Conservation (phyloP, 2,113 vertebrate species). For the Petrocephalus microphthalmus region DNA sequence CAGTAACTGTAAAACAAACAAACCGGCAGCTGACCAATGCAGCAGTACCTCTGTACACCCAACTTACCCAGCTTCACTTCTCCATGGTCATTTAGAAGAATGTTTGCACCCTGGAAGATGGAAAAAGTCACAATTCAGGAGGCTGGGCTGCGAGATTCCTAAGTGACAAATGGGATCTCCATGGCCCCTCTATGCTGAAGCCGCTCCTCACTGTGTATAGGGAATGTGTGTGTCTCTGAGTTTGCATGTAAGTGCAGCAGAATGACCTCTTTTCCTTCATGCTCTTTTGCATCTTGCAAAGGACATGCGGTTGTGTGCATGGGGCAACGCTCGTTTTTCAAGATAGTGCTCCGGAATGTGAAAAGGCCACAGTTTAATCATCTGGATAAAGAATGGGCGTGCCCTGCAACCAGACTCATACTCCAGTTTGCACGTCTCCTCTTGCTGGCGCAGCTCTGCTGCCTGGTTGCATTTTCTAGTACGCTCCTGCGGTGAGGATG, state of each 20-base stretch:
- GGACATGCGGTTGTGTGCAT: background rate
- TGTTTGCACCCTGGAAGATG: conserved; percentile 76
- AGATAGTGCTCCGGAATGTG: background rate
- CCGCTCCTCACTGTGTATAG: background rate
- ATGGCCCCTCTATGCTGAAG: no score
- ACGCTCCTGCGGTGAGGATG: background rate
- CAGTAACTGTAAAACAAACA: background rate
- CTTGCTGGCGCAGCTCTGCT: background rate
- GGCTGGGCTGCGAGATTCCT: background rate
- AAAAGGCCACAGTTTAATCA: background rate
- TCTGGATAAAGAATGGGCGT: background rate
- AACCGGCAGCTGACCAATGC: background rate
- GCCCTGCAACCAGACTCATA: background rate
- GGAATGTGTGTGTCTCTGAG: background rate
- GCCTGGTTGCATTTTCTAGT: background rate
- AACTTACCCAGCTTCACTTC: conserved; percentile 79
- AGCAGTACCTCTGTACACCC: background rate
- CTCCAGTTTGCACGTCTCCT: background rate
- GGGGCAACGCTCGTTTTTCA: background rate
- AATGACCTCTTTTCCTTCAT: background rate
- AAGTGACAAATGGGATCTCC: no score
- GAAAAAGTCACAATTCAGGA: background rate
- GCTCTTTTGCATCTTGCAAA: background rate
- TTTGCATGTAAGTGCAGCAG: background rate
- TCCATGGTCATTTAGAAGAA: conserved; percentile 79